Base-by-base conservation (phyloP, 1,140 invertebrate species). In the Eubasilissa regina region DNA sequence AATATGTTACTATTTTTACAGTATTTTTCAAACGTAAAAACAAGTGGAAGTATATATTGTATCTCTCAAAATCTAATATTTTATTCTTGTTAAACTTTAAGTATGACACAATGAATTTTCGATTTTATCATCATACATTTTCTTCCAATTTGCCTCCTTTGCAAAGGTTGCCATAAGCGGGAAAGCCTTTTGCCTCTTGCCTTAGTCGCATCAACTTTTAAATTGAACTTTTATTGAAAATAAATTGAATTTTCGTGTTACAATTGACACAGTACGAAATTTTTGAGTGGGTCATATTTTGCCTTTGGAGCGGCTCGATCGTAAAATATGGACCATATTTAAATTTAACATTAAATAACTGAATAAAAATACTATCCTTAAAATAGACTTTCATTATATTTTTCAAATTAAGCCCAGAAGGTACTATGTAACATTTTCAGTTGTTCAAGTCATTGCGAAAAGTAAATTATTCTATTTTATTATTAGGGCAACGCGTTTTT, bases 151-250 rank as follows among this genome's bases (percentile, higher is more conserved):
- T 58, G 44, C 11, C 58, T 76, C 25, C 43, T 48, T 76, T 76
- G 43, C 25, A 21, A 58, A 78, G 66, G 51, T 75, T 62, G 44
- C 66, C 45, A 4, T 47, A 17, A 70, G 51, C 76, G 51, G 53
- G 43, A 74, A 21, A 81, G 76, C 76, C 58, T 78, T 81, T 73
- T 78, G 78, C 77, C 60, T 64, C 73, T 55, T 53, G n/a, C 66
- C 72, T 45, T 35, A 81, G 58, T 60, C 58, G 80, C 80, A 81
- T 78, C 80, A 64, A 56, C 56, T 72, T 70, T 70, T 60, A 81
- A 81, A 81, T 81, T 81, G 80, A 81, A 81, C 74, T 81, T 81
- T 79, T 81, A 81, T 81, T 81, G 80, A 77, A 81, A 60, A 79
- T 79, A 81, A 77, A 81, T 81, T 79, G 80, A 79, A 78, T 81